These are phyloP conservation scores for Erebia palarica DNA, from an alignment of 2,888 invertebrate genomes.

Conservation along the genomic window DNA sequence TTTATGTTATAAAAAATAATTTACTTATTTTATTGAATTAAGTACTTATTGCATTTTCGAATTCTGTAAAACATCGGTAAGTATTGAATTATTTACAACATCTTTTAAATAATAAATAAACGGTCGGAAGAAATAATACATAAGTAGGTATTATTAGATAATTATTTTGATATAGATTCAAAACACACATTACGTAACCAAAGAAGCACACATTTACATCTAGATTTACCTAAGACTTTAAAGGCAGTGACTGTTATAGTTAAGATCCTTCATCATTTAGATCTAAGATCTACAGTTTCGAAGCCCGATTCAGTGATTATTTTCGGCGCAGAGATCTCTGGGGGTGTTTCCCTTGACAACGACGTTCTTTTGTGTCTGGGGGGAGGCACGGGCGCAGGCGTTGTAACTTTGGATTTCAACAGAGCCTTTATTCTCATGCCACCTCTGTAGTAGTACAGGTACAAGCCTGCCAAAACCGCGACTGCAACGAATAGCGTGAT, in stretches of 20 bases:
- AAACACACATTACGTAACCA: conserved; percentile 6
- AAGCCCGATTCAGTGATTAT: conserved; percentile 73
- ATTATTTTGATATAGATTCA: not conserved
- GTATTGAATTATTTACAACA: not conserved
- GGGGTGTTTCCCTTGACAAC: conserved; percentile 66
- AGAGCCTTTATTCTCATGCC: conserved; percentile 85
- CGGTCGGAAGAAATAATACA: not conserved
- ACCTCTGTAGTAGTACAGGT: conserved; percentile 89
- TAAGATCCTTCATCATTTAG: conserved; percentile 39
- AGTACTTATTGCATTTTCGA: no score
- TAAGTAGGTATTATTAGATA: not conserved
- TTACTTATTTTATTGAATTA: no score
- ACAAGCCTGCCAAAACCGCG: conserved; percentile 85
- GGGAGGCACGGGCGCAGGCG: conserved; percentile 70
- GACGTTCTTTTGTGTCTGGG: conserved; percentile 72
- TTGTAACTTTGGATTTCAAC: conserved; percentile 73
- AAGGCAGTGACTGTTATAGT: conserved; percentile 48
- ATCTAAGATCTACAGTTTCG: conserved; percentile 69
- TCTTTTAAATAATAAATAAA: not conserved
- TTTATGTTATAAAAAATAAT: not conserved
- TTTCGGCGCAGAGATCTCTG: conserved; percentile 66
- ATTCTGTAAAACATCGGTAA: no score
- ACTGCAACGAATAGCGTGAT: conserved; percentile 86
- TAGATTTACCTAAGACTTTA: conserved; percentile 48
- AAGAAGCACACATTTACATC: conserved; percentile 33